phyloP scores from a whole-genome alignment of 2,113 vertebrate species.

The Pygoscelis antarcticus region DNA sequence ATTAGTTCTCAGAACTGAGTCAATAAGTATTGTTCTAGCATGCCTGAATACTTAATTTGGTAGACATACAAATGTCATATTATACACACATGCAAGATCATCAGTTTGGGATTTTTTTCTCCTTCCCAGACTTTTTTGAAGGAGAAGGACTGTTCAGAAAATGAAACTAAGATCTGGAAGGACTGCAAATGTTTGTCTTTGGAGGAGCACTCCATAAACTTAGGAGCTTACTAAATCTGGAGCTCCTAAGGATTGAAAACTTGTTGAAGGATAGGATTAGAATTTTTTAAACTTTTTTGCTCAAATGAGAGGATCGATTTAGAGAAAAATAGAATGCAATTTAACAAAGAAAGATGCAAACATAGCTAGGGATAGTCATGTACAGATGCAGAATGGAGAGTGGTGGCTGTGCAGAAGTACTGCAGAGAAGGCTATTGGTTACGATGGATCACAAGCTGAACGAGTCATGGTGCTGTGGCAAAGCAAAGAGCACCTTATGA shows the following conservation, averaged over 20 bases:
- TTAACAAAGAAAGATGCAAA: background rate
- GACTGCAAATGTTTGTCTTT: background rate
- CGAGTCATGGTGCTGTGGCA: background rate
- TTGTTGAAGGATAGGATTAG: background rate
- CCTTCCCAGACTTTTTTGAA: background rate
- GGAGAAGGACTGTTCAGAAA: background rate
- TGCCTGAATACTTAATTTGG: background rate
- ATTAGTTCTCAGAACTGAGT: background rate
- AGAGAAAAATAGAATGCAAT: background rate
- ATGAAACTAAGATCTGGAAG: background rate
- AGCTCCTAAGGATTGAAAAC: background rate
- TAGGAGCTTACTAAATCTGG: background rate
- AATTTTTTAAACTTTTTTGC: background rate
- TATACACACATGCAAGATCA: background rate
- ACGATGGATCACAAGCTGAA: background rate
- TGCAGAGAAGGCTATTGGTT: background rate
- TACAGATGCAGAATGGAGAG: background rate
- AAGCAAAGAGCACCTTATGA: background rate
- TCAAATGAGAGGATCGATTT: background rate
- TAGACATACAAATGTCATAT: background rate
- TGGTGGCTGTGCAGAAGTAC: background rate
- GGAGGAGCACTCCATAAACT: background rate
- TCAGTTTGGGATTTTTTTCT: background rate
- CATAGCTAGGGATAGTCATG: background rate
- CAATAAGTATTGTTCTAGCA: background rate